Base-by-base conservation (phyloP, 2,797 vertebrate species). In the Anabas testudineus region DNA sequence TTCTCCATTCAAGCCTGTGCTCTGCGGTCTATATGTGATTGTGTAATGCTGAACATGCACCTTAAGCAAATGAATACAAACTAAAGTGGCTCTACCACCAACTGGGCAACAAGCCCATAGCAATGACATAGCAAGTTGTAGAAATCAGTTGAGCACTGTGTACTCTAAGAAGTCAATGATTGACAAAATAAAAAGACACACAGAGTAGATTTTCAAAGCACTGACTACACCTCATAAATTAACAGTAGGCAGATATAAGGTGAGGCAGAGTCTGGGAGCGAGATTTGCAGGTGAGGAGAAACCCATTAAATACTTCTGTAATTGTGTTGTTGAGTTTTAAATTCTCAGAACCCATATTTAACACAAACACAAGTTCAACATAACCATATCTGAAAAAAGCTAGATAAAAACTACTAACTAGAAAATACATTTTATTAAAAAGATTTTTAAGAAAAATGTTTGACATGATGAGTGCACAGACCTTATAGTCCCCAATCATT, bases 121-220 rank as follows among this genome's bases (percentile, higher is more conserved):
- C 67, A 2, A 66, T 95, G 94, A 95, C 93, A 93, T 81, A 89
- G 92, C 92, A 88, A 19, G 24, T 73, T 87, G 75, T 46, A 67
- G 51, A 81, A 80, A 82, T 76, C 71, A 62, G 66, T 62, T 62
- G 60, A 82, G 78, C 45, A 67, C 53, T 73, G 42, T 62, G 54
- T 41, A 72, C 81, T 75, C 83, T 57, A 74, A 62, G 32, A 77
- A 56, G 82, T 93, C 82, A 94, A 93, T 94, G 87, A 94, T 87
- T 94, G 85, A 92, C 84, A 22, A 76, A 74, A 63, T 71, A 67
- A 81, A 83, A 80, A 74, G 51, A 48, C 53, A 74, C 85, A 39
- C 62, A 62, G 37, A 55, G 41, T 36, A 30, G n/a, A 69, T 53
- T 66, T 46, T 63, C 62, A 75, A 73, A 80, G 69, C 52, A 22